A percentile compares a stretch with the other conserved stretches of the same genome.
Evolutionary conservation across 1,140 invertebrate species (phyloP).

Genomic region (Armadillidium nasatum): DNA sequence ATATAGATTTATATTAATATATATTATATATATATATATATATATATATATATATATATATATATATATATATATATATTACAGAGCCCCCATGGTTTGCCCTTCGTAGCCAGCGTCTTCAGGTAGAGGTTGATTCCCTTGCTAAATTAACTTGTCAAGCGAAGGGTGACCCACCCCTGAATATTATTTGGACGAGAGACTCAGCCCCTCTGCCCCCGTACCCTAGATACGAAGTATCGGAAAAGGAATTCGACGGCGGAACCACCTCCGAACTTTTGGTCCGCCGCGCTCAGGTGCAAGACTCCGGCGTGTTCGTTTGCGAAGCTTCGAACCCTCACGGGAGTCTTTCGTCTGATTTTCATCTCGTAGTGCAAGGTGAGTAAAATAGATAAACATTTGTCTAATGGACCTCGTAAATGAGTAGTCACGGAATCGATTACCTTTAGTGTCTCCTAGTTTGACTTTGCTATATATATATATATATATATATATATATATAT

Average conservation of each 20-base stretch:
- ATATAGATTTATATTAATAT: no score
- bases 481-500: no score
- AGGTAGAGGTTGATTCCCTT: slow-evolving; percentile 31
- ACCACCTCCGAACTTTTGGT: slow-evolving; percentile 47
- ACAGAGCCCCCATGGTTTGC: slow-evolving; percentile 40
- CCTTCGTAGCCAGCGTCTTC: slow-evolving; percentile 26
- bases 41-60: no score
- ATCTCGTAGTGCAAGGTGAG: slow-evolving; percentile 53
- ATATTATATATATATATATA: no score
- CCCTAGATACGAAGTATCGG: slow-evolving; percentile 7
- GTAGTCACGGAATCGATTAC: no score
- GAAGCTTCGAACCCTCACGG: slow-evolving; percentile 50
- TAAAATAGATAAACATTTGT: background rate
- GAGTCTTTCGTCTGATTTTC: slow-evolving; percentile 50
- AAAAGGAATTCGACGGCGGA: background rate
- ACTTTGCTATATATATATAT: no score
- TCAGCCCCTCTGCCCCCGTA: slow-evolving; percentile 19
- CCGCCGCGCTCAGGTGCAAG: slow-evolving; percentile 47
- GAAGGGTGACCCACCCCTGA: slow-evolving; percentile 33
- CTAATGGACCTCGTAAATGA: no score
- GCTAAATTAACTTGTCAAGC: slow-evolving; percentile 34
- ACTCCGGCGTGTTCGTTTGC: slow-evolving; percentile 53
- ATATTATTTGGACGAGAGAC: slow-evolving; percentile 35
- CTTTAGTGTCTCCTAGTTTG: no score
- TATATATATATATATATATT: background rate